phyloP scores from a whole-genome alignment of 2,113 vertebrate genomes.

The Embiotoca jacksoni region DNA sequence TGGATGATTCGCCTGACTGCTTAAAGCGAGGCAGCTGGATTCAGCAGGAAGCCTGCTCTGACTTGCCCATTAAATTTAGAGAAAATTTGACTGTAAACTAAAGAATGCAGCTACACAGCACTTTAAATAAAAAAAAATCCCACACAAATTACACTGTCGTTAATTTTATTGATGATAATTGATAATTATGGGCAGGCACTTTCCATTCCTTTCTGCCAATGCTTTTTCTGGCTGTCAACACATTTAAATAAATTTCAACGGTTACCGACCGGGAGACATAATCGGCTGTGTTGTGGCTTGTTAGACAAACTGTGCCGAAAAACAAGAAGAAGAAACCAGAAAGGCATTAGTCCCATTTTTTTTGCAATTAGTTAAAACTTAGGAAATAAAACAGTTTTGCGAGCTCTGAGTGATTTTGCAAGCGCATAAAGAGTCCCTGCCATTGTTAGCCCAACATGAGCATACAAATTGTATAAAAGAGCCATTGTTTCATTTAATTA shows the following conservation, averaged over 20 bases:
- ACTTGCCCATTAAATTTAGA: constrained; percentile 51
- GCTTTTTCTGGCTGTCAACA: background rate
- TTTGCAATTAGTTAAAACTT: constrained; percentile 40
- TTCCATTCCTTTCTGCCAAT: constrained; percentile 24
- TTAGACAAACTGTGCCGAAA: constrained; percentile 16
- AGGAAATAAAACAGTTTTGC: constrained; percentile 35
- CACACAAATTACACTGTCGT: constrained; percentile 11
- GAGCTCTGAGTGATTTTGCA: constrained; percentile 18
- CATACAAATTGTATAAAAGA: background rate
- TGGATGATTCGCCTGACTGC: constrained; percentile 47
- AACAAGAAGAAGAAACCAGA: constrained; percentile 9
- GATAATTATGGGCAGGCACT: constrained; percentile 8
- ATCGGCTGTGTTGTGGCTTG: constrained; percentile 12
- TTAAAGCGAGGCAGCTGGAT: constrained; percentile 53
- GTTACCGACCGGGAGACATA: constrained; percentile 2
- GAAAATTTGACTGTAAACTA: constrained; percentile 25
- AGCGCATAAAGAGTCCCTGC: constrained; percentile 17
- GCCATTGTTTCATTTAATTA: constrained; percentile 48
- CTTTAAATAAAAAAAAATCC: constrained; percentile 23
- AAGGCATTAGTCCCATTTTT: constrained; percentile 1
- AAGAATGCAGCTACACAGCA: constrained; percentile 24
- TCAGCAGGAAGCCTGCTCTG: constrained; percentile 25
- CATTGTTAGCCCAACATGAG: constrained; percentile 32
- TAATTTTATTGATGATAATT: constrained; percentile 23
- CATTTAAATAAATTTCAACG: constrained; percentile 32